Base-by-base conservation (phyloP, 2,888 invertebrate genomes). In the Sturmia bella region DNA sequence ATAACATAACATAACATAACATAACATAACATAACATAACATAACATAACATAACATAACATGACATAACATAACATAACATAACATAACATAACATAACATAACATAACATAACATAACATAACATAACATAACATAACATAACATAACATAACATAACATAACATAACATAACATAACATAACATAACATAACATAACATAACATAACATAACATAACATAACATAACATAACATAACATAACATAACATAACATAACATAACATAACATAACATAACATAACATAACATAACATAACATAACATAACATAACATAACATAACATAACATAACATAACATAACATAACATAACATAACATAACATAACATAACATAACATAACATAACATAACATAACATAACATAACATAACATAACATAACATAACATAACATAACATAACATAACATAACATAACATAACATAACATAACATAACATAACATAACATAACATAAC, bases 221-320 rank as follows among this genome's bases (percentile, higher is more conserved):
- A 56, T 56, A 56, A 56, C 32, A 56, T 56, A 56, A 56, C 32
- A 56, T 56, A 56, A 56, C 32, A 56, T 56, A 56, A 56, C 32
- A 56, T 56, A 56, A 56, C 32, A 56, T 56, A 56, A 56, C 32
- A 54, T 54, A 54, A 54, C n/a, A 54, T 54, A 54, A 54, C 32
- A 56, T 56, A 56, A 56, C 32, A 56, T 56, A 56, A 56, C 32
- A 56, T 56, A 56, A 56, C 32, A 56, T 56, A 56, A 56, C 32
- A 56, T 56, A 56, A 56, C 32, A 56, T 56, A 56, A 56, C 32
- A 56, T 56, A 56, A 56, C 32, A 56, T 56, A 56, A 56, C 32
- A 56, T 56, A 56, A 56, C 32, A 56, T 56, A 56, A 56, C 32
- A 56, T 56, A 56, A 56, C 32, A 54, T 54, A 54, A 50, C 19